These are phyloP conservation scores for Dromococcyx pavoninus DNA, from an alignment of 2,797 vertebrate genomes.

Conservation along the genomic window DNA sequence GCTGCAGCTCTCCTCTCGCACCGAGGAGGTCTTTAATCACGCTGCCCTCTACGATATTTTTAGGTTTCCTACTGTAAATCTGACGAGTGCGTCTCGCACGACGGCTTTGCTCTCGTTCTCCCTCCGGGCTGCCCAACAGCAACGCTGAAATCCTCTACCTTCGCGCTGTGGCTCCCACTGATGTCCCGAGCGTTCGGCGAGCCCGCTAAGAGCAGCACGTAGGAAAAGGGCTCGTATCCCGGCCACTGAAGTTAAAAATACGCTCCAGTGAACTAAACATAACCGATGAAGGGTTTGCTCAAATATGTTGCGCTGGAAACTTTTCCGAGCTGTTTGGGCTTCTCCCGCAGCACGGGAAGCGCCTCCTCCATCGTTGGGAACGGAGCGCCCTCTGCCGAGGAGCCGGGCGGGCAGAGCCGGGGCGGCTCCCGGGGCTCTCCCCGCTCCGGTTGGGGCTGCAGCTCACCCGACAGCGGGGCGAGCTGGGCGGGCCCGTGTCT, in stretches of 20 bases:
- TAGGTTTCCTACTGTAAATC: constrained; percentile 43
- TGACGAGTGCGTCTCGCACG: neutral
- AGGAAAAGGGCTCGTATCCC: neutral
- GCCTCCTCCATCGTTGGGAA: constrained; percentile 15
- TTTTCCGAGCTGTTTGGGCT: constrained; percentile 46
- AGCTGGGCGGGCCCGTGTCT: too few species aligned
- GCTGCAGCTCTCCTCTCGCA: constrained; percentile 75
- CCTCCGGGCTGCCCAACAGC: neutral
- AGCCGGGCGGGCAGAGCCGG: too few species aligned
- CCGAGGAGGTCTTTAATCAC: constrained; percentile 74
- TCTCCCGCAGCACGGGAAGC: constrained; percentile 5
- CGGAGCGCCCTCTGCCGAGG: constrained; percentile 56
- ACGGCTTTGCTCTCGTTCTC: neutral
- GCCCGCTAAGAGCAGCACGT: constrained; percentile 1
- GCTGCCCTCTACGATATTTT: constrained; percentile 52
- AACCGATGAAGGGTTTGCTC: constrained; percentile 49
- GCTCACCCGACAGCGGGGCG: too few species aligned
- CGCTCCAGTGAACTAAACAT: constrained; percentile 42
- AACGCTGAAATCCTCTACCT: neutral
- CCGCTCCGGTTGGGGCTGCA: too few species aligned
- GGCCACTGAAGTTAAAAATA: constrained; percentile 56
- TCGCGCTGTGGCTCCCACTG: neutral
- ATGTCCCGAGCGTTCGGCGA: neutral
- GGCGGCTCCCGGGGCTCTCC: too few species aligned
- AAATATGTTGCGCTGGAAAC: constrained; percentile 62